Evolutionary conservation across 2,113 vertebrate genomes (phyloP).

Genomic region (Burhinus bistriatus): DNA sequence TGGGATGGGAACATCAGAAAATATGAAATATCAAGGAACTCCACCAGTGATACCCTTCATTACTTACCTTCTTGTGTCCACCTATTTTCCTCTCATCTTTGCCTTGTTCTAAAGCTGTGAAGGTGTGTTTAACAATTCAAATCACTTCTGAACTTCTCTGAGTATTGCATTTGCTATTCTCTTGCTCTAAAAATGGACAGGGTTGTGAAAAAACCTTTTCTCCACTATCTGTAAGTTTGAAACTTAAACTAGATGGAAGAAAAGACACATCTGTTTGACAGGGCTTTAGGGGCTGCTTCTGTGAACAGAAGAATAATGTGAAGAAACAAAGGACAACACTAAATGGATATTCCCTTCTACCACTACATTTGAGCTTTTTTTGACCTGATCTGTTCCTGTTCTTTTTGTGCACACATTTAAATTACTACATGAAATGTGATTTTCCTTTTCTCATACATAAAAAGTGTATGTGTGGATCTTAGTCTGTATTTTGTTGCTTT

Average conservation of each 20-base stretch:
- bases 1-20: background rate
- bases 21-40: background rate
- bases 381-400: background rate
- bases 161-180: background rate
- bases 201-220: rapidly evolving
- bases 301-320: background rate
- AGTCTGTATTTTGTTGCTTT: background rate
- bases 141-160: background rate
- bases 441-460: background rate
- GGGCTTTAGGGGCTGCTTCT: background rate
- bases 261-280: background rate
- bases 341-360: background rate
- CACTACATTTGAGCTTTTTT: background rate
- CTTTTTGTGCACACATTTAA: background rate
- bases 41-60: background rate
- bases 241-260: background rate
- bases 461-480: background rate
- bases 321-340: background rate
- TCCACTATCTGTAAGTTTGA: background rate
- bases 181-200: background rate
- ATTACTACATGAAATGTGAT: rapidly evolving
- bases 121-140: background rate
- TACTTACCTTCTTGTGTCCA: background rate
- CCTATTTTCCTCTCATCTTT: background rate
- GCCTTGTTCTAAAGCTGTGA: background rate